Base-by-base conservation (phyloP, 2,888 invertebrate genomes). In the Subacronicta megacephala region DNA sequence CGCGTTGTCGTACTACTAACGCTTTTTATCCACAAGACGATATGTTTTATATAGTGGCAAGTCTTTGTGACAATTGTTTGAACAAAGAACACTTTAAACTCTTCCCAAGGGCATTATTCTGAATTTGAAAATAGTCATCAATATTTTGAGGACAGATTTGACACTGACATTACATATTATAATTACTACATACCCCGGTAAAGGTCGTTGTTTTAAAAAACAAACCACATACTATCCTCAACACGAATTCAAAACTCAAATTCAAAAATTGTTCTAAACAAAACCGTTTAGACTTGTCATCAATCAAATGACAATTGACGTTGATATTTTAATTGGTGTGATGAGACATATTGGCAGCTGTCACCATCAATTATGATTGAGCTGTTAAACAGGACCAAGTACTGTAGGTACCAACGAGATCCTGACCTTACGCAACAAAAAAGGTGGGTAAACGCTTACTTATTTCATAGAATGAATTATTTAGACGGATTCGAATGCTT, bases 1-100 rank as follows among this genome's bases (percentile, higher is more conserved):
- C 56, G 70, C 59, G 73, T 80, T 80, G 82, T 74, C 75, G 81
- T 82, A 81, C 82, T 78, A 56, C 37, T 78, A 78, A 68, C 60
- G 74, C 83, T 88, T 90, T 88, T 84, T 83, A 75, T 75, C 73
- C 50, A 53, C 60, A 60, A 62, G 51, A 49, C 51, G 49, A 56
- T 64, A 59, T 64, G 51, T 68, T 58, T 66, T 60, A 66, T 62
- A 37, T 61, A 63, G 51, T 45, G 20, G 18, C 9, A 9, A 42
- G 16, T 49, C 56, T 63, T 67, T 57, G 53, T 71, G 43, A 49
- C 35, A 42, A 60, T 16, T 7, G 6, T 46, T 51, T 37, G 17
- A 55, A 50, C 20, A 31, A 20, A 7, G 7, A 66, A 44, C 26
- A 0, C 16, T 46, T 16, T 2, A 37, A 37, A 20, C 13, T 1